Evolutionary conservation across 2,113 vertebrate genomes (phyloP).

Genomic region (Dascyllus trimaculatus): DNA sequence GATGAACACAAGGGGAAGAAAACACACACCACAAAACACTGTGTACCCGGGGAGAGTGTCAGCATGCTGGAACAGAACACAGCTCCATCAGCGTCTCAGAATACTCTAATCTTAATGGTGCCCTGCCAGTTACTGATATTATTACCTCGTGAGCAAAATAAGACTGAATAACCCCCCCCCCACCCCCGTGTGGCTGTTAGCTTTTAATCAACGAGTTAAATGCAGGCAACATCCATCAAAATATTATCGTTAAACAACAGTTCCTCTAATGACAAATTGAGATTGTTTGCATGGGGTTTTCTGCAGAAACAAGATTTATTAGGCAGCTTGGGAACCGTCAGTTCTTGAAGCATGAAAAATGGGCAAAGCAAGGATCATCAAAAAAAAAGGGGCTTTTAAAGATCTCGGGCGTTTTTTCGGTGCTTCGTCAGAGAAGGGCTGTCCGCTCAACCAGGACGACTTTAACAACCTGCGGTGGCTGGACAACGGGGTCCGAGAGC

Average conservation of each 20-base stretch:
- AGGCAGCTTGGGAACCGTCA: too few species aligned
- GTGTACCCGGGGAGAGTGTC: constrained; percentile 17
- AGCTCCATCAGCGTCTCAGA: constrained; percentile 1
- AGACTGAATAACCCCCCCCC: background rate
- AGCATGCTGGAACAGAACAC: constrained; percentile 1
- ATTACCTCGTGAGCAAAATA: background rate
- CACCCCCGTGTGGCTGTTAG: background rate
- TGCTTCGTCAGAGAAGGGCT: too few species aligned
- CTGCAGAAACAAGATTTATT: too few species aligned
- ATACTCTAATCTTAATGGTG: background rate
- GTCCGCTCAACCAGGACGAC: too few species aligned
- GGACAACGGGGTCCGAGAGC: too few species aligned
- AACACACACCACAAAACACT: background rate
- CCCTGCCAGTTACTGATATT: background rate
- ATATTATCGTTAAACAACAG: too few species aligned
- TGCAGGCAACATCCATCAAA: background rate
- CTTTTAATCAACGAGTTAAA: background rate
- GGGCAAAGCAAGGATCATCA: too few species aligned
- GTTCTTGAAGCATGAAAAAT: too few species aligned
- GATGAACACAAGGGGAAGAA: background rate
- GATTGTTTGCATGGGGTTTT: too few species aligned
- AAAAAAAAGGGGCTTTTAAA: too few species aligned
- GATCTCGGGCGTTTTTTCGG: too few species aligned
- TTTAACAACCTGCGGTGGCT: too few species aligned
- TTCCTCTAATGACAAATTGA: background rate